Evolutionary conservation across 2,888 invertebrate species (phyloP).

Genomic region (Liodrosophila aerea): DNA sequence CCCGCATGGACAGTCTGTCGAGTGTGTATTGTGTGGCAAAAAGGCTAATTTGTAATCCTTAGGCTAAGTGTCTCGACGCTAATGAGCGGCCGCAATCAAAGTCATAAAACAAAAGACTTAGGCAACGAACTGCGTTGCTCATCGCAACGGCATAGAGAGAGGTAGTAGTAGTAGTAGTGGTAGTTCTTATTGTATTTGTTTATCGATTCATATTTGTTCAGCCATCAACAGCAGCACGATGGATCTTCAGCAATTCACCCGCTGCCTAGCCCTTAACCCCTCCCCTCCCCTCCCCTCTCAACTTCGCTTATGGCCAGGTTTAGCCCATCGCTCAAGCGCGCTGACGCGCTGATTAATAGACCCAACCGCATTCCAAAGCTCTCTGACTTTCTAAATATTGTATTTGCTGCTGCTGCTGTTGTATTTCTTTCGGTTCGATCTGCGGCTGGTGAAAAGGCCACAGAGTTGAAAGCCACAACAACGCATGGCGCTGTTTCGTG

Average conservation of each 20-base stretch:
- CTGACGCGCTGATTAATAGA: conserved; percentile 75
- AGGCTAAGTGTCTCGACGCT: conserved; percentile 75
- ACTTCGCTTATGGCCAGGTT: background rate
- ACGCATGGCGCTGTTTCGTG: conserved; percentile 45
- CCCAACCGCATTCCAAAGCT: conserved; percentile 76
- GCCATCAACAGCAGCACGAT: conserved; percentile 54
- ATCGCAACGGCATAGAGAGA: background rate
- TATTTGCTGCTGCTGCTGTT: conserved; percentile 33
- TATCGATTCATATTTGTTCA: conserved; percentile 65
- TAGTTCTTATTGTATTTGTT: conserved; percentile 59
- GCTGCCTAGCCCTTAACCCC: conserved; percentile 22
- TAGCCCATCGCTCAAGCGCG: conserved; percentile 12
- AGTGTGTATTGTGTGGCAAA: conserved; percentile 41
- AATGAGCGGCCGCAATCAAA: conserved; percentile 70
- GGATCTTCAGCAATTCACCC: conserved; percentile 51
- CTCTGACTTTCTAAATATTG: conserved; percentile 73
- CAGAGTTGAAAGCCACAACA: conserved; percentile 15
- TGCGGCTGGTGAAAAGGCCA: conserved; percentile 51
- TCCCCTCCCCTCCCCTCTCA: background rate
- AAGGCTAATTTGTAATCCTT: conserved; percentile 78
- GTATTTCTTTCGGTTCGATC: conserved; percentile 38
- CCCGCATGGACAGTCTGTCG: conserved; percentile 52
- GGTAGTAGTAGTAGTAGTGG: background rate
- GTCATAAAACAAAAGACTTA: conserved; percentile 80
- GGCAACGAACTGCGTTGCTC: conserved; percentile 66